Evolutionary conservation across 2,797 vertebrate genomes (phyloP), one percentile per base, ranked within the genome.

Genomic region (Alectoris magna): DNA sequence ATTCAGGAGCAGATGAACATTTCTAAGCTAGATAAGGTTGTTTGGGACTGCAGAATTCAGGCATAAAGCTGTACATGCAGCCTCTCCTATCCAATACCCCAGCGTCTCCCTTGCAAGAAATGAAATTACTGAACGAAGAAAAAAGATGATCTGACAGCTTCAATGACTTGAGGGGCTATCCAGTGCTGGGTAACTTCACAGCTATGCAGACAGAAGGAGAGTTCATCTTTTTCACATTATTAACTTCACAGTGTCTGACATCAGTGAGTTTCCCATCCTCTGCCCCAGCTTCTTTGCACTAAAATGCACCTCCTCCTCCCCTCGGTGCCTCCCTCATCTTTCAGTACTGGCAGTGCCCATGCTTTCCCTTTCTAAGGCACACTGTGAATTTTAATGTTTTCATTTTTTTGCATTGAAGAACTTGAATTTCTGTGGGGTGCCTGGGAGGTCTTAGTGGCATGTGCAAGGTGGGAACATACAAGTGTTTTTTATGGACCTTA

Each of bases 51-150:
- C 2, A 31, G 85, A 58, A 80, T 5, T 38, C 16, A 77, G 11
- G 11, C n/a, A 8, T 16, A 53, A 60, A 31, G 2, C 16, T 53
- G 11, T 7, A 27, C 0, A 0, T 16, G 27, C 7, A 64, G 39
- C 31, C 36, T 84, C 36, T 62, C 29, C 18, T 75, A 62, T 51
- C 58, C 39, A 75, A 71, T 16, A 53, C 5, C 14, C 34, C 39
- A 44, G 34, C 11, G 39, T 63, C 5, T 11, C 18, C 10, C 31
- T 85, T 76, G 8, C 8, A 83, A 55, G 29, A 74, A 60, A 68
- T 48, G 27, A 78, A 72, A 58, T 43, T 56, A 24, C 22, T 44
- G 24, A 90, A 68, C 56, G 11, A 67, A 76, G 4, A 4, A 51
- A 38, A 81, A 88, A 87, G 55, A 0, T 22, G 55, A 51, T 27